Evolutionary conservation across 2,113 vertebrate genomes (phyloP).

Genomic region (Chamaetylas fuelleborni): DNA sequence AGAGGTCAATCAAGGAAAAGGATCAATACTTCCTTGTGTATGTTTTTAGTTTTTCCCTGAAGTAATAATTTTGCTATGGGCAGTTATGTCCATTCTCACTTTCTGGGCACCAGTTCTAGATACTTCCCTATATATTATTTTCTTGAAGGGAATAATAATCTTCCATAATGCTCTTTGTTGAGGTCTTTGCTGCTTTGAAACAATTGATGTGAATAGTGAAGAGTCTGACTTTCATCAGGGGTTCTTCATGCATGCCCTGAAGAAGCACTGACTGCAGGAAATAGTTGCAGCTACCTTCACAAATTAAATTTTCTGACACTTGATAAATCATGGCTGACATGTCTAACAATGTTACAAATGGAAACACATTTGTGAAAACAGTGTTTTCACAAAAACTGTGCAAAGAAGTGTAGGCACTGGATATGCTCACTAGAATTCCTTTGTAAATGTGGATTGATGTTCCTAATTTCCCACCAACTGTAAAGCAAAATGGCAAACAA

Average conservation of each 20-base stretch:
- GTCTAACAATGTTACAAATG: neutral
- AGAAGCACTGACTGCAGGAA: neutral
- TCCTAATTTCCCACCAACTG: neutral
- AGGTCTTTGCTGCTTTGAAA: neutral
- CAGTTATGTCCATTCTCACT: neutral
- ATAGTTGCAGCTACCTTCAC: neutral
- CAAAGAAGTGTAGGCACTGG: neutral
- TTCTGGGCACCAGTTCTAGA: fast-evolving
- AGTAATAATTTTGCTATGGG: neutral
- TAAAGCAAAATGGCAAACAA: neutral
- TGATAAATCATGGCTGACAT: neutral
- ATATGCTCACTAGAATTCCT: neutral
- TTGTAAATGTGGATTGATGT: neutral
- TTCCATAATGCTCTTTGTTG: neutral
- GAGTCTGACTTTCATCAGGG: neutral
- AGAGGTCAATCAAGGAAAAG: neutral
- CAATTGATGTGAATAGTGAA: neutral
- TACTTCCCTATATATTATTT: neutral
- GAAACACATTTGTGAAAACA: too few species aligned
- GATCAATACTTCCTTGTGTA: neutral
- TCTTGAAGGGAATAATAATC: neutral
- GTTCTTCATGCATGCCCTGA: neutral
- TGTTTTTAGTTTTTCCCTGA: neutral
- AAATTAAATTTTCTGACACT: neutral
- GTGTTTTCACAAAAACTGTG: neutral